Conservation (phyloP, 2,888 invertebrate genomes). For the Drosophila diplacantha region DNA sequence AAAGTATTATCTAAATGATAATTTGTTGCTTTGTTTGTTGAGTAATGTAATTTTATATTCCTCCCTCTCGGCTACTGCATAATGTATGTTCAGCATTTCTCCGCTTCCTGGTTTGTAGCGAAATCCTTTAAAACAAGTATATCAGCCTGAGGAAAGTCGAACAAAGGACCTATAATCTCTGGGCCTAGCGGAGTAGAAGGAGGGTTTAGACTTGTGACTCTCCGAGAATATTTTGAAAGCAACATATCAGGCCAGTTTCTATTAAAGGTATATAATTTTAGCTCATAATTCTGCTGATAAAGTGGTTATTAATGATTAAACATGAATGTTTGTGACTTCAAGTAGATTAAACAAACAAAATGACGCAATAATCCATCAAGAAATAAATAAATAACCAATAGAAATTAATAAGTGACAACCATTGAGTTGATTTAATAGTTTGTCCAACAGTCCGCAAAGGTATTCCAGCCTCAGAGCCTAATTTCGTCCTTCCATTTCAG, state of each 20-base stretch:
- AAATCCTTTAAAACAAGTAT: constrained; percentile 20
- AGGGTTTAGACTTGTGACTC: neutral
- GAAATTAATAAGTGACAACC: neutral
- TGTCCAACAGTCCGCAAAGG: neutral
- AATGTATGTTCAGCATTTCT: constrained; percentile 14
- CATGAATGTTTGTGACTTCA: neutral
- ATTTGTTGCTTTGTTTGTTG: constrained; percentile 69
- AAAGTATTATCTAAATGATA: constrained; percentile 72
- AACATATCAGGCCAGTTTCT: neutral
- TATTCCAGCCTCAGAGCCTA: neutral
- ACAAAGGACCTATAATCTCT: constrained; percentile 7
- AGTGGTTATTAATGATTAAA: neutral
- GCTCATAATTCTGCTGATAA: neutral
- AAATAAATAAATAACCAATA: neutral
- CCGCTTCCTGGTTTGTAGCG: constrained; percentile 1
- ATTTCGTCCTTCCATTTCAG: constrained; percentile 7
- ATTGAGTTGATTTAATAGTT: constrained; percentile 2
- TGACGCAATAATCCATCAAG: neutral
- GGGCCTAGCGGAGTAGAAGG: too few species aligned
- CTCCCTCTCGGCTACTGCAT: constrained; percentile 27
- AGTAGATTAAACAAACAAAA: neutral
- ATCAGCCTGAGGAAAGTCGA: constrained; percentile 4
- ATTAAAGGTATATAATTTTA: neutral
- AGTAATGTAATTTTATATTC: constrained; percentile 70
- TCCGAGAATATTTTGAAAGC: neutral